These are phyloP conservation scores for Agraylea sexmaculata DNA, from an alignment of 1,140 invertebrate species.

Conservation along the genomic window DNA sequence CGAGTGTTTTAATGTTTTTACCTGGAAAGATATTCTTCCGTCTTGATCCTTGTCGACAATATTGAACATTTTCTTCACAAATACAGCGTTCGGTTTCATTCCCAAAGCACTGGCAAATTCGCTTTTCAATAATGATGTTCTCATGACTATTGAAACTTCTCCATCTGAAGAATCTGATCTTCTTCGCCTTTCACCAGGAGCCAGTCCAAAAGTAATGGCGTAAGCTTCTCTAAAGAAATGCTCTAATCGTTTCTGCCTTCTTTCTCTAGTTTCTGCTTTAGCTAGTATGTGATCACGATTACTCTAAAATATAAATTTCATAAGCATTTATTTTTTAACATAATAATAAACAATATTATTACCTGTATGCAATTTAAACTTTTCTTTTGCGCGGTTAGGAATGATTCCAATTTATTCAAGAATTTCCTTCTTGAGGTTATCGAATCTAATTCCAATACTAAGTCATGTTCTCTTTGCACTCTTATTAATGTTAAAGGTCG, in stretches of 20 bases:
- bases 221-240: conserved; percentile 99
- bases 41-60: conserved; percentile 95
- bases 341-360: too few species aligned
- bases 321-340: conserved; percentile 25
- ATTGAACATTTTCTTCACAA: conserved; percentile 98
- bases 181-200: conserved; percentile 58
- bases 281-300: conserved; percentile 78
- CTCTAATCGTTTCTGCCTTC: conserved; percentile 85
- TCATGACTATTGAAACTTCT: conserved; percentile 76
- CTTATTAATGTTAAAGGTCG: conserved; percentile 74
- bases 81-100: conserved; percentile 92
- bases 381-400: conserved; percentile 73
- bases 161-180: conserved; percentile 64
- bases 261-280: conserved; percentile 90
- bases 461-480: conserved; percentile 86
- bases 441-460: conserved; percentile 89
- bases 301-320: conserved; percentile 24
- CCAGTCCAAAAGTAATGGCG: conserved; percentile 81
- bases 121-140: conserved; percentile 82
- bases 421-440: conserved; percentile 74
- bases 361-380: conserved; percentile 57
- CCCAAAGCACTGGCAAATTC: conserved; percentile 96
- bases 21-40: conserved; percentile 91
- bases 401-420: conserved; percentile 77
- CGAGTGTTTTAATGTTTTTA: conserved; percentile 23